phyloP scores from a whole-genome alignment of 2,888 invertebrate genomes.

The Chymomyza procnemis region DNA sequence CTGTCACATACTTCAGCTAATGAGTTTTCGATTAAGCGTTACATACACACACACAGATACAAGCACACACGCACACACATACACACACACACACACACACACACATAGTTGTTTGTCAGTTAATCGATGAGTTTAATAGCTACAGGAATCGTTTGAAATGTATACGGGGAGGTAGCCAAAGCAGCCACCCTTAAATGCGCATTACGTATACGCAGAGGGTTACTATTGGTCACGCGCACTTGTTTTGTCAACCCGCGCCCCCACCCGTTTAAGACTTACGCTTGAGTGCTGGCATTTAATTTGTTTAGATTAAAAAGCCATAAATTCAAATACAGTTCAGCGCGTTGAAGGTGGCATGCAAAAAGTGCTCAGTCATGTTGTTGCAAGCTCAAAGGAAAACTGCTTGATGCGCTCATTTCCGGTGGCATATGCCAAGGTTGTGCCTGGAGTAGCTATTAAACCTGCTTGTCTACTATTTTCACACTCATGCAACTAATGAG shows the following conservation, averaged over 20 bases:
- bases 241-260: constrained; percentile 24
- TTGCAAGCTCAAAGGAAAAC: constrained; percentile 36
- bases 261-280: constrained; percentile 42
- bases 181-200: not conserved
- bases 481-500: constrained; percentile 69
- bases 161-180: not conserved
- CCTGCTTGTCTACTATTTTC: constrained; percentile 45
- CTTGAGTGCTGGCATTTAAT: constrained; percentile 59
- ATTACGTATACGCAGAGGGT: not conserved
- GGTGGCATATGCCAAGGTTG: constrained; percentile 33
- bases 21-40: constrained; percentile 70
- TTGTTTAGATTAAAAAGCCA: constrained; percentile 63
- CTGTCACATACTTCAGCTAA: constrained; percentile 37
- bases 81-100: constrained; percentile 13
- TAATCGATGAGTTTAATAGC: constrained; percentile 44
- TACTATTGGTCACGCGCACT: constrained; percentile 44
- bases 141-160: not conserved
- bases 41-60: constrained; percentile 35
- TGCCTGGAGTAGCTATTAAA: not conserved
- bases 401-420: constrained; percentile 45
- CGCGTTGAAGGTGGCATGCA: constrained; percentile 21
- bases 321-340: constrained; percentile 62
- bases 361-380: constrained; percentile 42
- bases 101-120: constrained; percentile 23
- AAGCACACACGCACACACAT: constrained; percentile 27